phyloP scores from a whole-genome alignment of 2,888 invertebrate genomes.

The Falcaria lacertinaria region DNA sequence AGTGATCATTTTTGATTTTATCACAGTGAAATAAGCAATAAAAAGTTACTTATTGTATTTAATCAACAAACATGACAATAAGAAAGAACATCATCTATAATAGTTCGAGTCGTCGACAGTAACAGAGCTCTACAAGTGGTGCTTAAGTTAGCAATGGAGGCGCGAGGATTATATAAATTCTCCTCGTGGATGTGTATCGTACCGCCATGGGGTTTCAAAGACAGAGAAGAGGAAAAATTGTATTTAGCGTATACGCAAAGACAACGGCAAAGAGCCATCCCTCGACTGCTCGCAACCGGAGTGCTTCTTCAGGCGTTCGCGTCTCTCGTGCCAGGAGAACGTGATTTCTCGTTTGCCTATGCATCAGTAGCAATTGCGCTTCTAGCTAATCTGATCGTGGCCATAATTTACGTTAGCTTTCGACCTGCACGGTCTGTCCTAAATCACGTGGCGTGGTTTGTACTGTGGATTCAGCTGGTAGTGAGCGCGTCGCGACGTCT shows the following conservation, averaged over 20 bases:
- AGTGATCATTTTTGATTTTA: not conserved
- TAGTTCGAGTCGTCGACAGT: constrained; percentile 14
- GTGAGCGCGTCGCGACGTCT: constrained; percentile 67
- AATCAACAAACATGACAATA: constrained; percentile 5
- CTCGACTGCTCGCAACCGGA: constrained; percentile 56
- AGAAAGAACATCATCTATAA: not conserved
- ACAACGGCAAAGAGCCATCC: constrained; percentile 61
- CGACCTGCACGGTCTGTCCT: constrained; percentile 70
- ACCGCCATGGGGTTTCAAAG: constrained; percentile 63
- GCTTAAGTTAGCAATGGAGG: constrained; percentile 54
- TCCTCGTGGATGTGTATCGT: constrained; percentile 44
- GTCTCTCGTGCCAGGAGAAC: constrained; percentile 62
- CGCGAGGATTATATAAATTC: constrained; percentile 38
- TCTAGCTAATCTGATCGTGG: constrained; percentile 40
- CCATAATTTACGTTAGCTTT: constrained; percentile 38
- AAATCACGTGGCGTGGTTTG: constrained; percentile 83
- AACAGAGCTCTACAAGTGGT: constrained; percentile 32
- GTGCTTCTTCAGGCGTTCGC: constrained; percentile 55
- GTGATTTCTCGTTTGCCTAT: constrained; percentile 52
- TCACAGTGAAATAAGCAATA: not conserved
- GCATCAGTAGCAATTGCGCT: constrained; percentile 39
- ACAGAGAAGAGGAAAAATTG: constrained; percentile 58
- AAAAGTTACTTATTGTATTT: not conserved
- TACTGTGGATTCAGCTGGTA: constrained; percentile 70
- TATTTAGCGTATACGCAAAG: constrained; percentile 61